Percentiles rank a stretch among this genome's conserved stretches.
Conservation (phyloP, 2,797 vertebrate genomes). For the Galago senegalensis region DNA sequence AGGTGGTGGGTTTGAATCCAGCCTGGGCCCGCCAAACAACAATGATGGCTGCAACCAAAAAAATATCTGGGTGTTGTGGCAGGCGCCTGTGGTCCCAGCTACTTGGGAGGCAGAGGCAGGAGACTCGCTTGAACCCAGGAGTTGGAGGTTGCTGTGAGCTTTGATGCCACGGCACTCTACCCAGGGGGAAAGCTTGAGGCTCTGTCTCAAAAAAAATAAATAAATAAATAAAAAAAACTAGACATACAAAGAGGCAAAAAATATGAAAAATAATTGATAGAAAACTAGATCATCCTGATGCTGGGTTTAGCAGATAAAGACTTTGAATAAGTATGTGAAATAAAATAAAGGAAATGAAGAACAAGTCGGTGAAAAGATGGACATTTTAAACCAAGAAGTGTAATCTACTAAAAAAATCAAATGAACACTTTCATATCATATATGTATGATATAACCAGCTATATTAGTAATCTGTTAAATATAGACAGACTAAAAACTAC, state of each 20-base stretch:
- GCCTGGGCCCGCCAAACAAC: too few relatives aligned
- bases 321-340: background rate
- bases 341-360: background rate
- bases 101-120: too few relatives aligned
- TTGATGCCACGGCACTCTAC: too few relatives aligned
- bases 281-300: background rate
- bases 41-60: too few relatives aligned
- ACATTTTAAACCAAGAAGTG: background rate
- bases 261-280: background rate
- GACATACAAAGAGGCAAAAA: background rate
- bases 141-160: too few relatives aligned
- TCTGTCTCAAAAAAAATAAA: too few relatives aligned
- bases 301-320: background rate
- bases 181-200: too few relatives aligned
- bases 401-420: background rate
- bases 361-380: background rate
- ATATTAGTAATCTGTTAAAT: background rate
- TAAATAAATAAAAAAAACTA: background rate
- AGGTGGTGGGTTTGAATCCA: too few relatives aligned
- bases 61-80: too few relatives aligned
- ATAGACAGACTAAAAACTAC: background rate
- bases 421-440: background rate
- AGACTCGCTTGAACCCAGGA: too few relatives aligned
- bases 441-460: background rate
- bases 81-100: too few relatives aligned